Evolutionary conservation across 2,797 vertebrate genomes (phyloP).

Genomic region (Acestrorhynchus altus): DNA sequence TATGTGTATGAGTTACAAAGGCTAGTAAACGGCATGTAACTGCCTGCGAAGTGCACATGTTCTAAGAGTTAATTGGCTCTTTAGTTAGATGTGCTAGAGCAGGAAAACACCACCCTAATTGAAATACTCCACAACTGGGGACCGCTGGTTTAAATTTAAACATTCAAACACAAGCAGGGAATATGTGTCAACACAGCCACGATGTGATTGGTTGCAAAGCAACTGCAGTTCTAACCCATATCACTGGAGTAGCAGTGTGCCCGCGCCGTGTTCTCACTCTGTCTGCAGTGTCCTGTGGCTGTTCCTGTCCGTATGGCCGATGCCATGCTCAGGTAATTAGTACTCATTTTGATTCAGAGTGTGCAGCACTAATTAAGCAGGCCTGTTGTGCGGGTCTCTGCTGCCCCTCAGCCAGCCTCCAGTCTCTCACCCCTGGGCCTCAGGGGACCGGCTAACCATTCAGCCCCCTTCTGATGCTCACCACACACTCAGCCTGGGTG

Average conservation of each 20-base stretch:
- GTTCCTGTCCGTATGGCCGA: slow-evolving; percentile 69
- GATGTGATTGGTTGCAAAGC: too few species aligned
- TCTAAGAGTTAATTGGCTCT: too few species aligned
- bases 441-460: slow-evolving; percentile 44
- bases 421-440: slow-evolving; percentile 69
- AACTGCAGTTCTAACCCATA: neutral
- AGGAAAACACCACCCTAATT: too few species aligned
- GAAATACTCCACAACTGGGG: too few species aligned
- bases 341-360: slow-evolving; percentile 84
- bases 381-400: slow-evolving; percentile 77
- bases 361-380: slow-evolving; percentile 87
- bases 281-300: neutral
- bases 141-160: too few species aligned
- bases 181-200: too few species aligned
- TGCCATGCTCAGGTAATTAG: slow-evolving; percentile 85
- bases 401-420: slow-evolving; percentile 53
- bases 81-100: too few species aligned
- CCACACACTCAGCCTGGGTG: slow-evolving; percentile 30
- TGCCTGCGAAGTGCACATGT: too few species aligned
- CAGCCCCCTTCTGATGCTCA: slow-evolving; percentile 41
- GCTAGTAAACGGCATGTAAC: too few species aligned
- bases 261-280: neutral
- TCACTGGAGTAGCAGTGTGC: too few species aligned
- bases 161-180: too few species aligned
- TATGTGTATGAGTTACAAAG: too few species aligned